These are phyloP conservation scores for Pammene fasciana DNA, from an alignment of 2,888 invertebrate species.

Conservation along the genomic window DNA sequence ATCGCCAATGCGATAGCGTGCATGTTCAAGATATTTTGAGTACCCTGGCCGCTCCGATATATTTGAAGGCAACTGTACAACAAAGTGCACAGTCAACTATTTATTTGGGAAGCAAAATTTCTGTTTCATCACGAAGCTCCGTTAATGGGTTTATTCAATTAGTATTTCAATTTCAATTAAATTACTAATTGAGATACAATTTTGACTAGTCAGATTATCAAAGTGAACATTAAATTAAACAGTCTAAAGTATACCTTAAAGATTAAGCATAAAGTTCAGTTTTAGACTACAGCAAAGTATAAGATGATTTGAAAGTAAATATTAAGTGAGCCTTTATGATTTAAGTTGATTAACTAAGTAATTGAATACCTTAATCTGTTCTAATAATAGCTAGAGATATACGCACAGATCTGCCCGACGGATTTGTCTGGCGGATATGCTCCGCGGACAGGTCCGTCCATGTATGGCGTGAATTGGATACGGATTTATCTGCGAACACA, in stretches of 20 bases:
- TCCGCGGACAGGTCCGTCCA: too few species aligned
- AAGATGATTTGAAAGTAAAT: background rate
- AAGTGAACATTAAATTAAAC: background rate
- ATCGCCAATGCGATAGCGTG: too few species aligned
- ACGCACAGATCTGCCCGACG: too few species aligned
- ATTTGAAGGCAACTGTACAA: too few species aligned
- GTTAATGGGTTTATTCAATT: background rate
- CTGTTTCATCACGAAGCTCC: background rate
- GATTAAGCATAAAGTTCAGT: background rate
- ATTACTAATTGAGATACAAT: background rate
- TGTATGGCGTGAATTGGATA: too few species aligned
- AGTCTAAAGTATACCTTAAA: background rate
- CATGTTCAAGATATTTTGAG: too few species aligned
- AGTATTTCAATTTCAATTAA: constrained; percentile 7
- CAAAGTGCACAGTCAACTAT: too few species aligned
- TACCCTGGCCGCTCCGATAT: too few species aligned
- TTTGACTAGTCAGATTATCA: background rate
- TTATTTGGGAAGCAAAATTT: background rate
- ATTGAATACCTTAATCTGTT: background rate
- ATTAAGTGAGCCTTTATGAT: background rate
- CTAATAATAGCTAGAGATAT: too few species aligned
- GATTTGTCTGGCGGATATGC: too few species aligned
- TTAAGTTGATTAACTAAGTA: background rate
- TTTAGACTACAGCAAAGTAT: background rate
- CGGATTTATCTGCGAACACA: too few species aligned